These are phyloP conservation scores for Scaptomyza graminum DNA, from an alignment of 1,140 invertebrate genomes.

Conservation along the genomic window DNA sequence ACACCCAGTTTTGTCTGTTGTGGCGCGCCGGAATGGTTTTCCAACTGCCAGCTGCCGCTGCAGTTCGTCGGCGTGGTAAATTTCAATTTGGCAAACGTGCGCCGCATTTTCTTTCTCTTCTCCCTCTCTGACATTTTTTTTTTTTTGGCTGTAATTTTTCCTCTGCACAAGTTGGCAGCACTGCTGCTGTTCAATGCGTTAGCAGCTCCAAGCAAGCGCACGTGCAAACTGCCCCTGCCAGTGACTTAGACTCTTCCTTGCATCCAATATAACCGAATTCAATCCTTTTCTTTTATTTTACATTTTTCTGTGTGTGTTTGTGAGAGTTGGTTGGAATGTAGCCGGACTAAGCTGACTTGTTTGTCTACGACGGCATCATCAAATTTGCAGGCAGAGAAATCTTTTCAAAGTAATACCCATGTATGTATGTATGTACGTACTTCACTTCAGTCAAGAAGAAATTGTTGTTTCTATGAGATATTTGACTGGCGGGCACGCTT, in stretches of 20 bases:
- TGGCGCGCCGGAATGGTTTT: slow-evolving; percentile 38
- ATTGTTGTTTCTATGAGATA: slow-evolving; percentile 5
- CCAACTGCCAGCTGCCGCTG: slow-evolving; percentile 16
- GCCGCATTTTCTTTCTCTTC: slow-evolving; percentile 37
- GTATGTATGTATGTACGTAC: neutral
- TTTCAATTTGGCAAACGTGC: slow-evolving; percentile 65
- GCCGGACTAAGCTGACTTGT: slow-evolving; percentile 2
- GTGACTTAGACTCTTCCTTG: neutral
- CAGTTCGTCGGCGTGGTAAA: slow-evolving; percentile 46
- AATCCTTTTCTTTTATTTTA: slow-evolving; percentile 24
- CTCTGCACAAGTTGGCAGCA: slow-evolving; percentile 16
- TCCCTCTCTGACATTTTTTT: neutral
- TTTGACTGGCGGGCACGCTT: slow-evolving; percentile 11
- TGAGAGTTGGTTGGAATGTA: neutral
- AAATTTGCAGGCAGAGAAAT: slow-evolving; percentile 16
- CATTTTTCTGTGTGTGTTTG: neutral
- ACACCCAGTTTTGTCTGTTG: slow-evolving; percentile 31
- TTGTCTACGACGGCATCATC: slow-evolving; percentile 11
- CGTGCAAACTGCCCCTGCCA: slow-evolving; percentile 10
- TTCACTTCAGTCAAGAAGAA: neutral
- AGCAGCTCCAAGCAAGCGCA: slow-evolving; percentile 22
- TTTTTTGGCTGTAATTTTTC: slow-evolving; percentile 26
- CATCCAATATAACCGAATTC: slow-evolving; percentile 13
- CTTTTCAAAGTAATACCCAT: neutral
- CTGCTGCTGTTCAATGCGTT: slow-evolving; percentile 29